Evolutionary conservation across 2,888 invertebrate species (phyloP), one percentile per base, ranked within the genome.

Genomic region (Baronia brevicornis): DNA sequence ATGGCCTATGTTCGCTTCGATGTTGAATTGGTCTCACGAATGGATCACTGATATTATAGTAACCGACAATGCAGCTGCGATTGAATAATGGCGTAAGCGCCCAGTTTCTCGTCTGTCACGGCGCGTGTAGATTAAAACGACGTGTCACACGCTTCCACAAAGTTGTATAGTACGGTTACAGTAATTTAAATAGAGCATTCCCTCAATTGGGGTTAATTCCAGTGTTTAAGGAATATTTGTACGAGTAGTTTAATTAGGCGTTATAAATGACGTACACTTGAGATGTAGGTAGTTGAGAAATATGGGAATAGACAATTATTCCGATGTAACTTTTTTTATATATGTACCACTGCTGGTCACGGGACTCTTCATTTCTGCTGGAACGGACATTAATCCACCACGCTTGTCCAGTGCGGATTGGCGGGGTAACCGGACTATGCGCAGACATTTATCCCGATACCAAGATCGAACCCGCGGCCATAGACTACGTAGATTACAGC

Each of bases 161-260:
- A 84, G 73, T 66, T 74, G 80, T 73, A 75, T 77, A 75, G 70
- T 66, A 57, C 63, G 71, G 67, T 71, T 62, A 60, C 60, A 71
- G 74, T 79, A 71, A 82, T 82, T 82, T 84, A 80, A 82, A 82
- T 82, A 84, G 78, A 79, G 71, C 79, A 75, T 69, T 74, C 75
- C 70, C 70, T 79, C 84, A 84, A 84, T 84, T 84, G 80, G 72
- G 84, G 84, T 84, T 82, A 84, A 84, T 82, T 84, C 82, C 54
- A 69, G 65, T 71, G 72, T 84, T 82, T 84, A 80, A 82, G 84
- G 77, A 84, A 84, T 82, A 82, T 72, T 61, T 63, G 58, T n/a
- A n/a, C n/a, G n/a, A n/a, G n/a, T 64, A 67, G 64, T 69, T 71
- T 82, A 84, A 84, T 80, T 79, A 80, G 64, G 62, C 63, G 59